Evolutionary conservation across 2,888 invertebrate genomes (phyloP), one percentile per base, ranked within the genome.

Genomic region (Acleris sparsana): DNA sequence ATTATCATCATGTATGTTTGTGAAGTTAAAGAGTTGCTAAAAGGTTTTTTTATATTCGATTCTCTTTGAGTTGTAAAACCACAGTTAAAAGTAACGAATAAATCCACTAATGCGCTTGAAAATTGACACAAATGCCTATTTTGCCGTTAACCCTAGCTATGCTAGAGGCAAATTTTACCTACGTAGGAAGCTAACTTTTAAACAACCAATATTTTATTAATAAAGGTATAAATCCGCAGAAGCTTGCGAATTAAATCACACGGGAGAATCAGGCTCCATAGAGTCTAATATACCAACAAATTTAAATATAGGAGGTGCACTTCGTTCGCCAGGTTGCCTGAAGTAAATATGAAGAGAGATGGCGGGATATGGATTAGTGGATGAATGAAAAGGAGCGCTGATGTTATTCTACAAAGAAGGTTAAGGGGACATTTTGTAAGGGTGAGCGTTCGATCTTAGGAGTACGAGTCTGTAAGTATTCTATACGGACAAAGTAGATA

Each of bases 351-450:
- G 62, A 70, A 49, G 52, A 73, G 63, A 74, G 75, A 69, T 71
- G 69, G 68, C 53, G 44, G 29, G 63, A 71, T 64, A 57, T 11
- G 48, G n/a, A 59, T 46, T 7, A 17, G 13, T 29, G 7, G 18
- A 60, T 61, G 72, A 63, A 46, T 44, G 76, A 82, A 71, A 71
- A 72, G 69, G 80, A 76, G 3, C 64, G 64, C 5, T 44, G 64
- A 70, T 76, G 75, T 79, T 79, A 78, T 81, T 82, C 76, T 73
- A 70, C 69, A 67, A 71, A 71, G 64, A 73, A 73, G 73, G 73
- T 72, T 74, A 68, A 74, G 74, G 73, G 75, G 78, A 74, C 75
- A 76, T 76, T 77, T 83, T 77, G 75, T 58, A 33, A 46, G 75
- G 82, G 73, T 74, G 73, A 76, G 72, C 73, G 69, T 72, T 76